phyloP scores from a whole-genome alignment of 92 coral and sea anemone genomes.

The Siderastrea radians region DNA sequence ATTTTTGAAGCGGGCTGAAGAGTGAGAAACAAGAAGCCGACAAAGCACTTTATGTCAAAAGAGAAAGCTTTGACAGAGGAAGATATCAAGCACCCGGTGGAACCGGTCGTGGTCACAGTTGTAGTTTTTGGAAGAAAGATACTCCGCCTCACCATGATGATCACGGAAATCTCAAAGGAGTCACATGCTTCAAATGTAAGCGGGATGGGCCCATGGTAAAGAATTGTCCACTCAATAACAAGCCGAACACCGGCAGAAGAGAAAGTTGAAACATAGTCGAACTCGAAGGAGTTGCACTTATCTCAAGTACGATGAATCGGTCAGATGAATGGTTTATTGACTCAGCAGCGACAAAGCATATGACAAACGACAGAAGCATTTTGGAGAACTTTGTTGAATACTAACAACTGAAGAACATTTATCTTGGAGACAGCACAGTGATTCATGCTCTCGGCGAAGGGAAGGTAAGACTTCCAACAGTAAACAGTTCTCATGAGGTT shows the following conservation, averaged over 20 bases:
- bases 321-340: constrained; percentile 64
- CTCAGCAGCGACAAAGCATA: constrained; percentile 67
- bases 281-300: no score
- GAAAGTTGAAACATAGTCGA: no score
- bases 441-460: constrained; percentile 68
- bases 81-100: no score
- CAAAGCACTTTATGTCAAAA: constrained; percentile 50
- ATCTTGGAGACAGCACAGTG: constrained; percentile 67
- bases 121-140: no score
- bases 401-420: constrained; percentile 61
- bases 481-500: constrained; percentile 16
- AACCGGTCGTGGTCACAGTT: no score
- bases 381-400: constrained; percentile 51
- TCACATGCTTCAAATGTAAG: neutral
- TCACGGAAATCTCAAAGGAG: no score
- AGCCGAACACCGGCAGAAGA: no score
- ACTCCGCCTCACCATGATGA: no score
- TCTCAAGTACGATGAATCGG: no score
- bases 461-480: constrained; percentile 49
- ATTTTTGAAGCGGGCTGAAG: constrained; percentile 57
- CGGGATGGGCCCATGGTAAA: constrained; percentile 2
- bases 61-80: no score
- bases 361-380: no score
- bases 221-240: no score
- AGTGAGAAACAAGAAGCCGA: constrained; percentile 53